Evolutionary conservation across 64 coral and sea anemone species (phyloP), one percentile per base, ranked within the genome.

Genomic region (Platygyra sinensis): DNA sequence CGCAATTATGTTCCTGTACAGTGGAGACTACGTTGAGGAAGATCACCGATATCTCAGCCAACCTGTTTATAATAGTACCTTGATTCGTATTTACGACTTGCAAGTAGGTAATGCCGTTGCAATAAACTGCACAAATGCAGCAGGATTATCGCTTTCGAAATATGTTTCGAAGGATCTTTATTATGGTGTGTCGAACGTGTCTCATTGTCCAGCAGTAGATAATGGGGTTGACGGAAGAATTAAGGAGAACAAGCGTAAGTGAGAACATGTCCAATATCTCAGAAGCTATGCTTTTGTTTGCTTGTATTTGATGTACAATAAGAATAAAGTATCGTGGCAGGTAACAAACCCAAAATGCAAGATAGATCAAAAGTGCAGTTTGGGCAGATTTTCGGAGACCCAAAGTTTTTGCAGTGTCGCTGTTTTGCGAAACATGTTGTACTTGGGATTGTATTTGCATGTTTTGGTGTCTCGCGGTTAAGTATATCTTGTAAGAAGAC

Each of bases 191-290:
- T 60, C 78, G 78, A 60, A 80, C 4, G 4, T 27, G 78, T 24
- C 25, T 80, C 14, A 60, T 62, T 20, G 61, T 80, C 55, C 78
- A 80, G 28, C 78, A 80, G 29, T 60, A 80, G 28, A 80, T 80
- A 54, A 80, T 27, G 0, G 78, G 78, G 8, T 80, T 80, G 28
- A 80, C 15, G 11, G 78, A 60, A 5, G 78, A 80, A 33, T 80
- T 80, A 2, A 80, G 8, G 18, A 80, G 24, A 10, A 80, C 78
- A 25, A 80, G 78, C 0, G 78, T 80, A 54, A 17, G 2, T 17
- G 78, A 15, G 30, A 80, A 80, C 52, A n/a, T 16, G 18, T 16
- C 17, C 25, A 80, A 16, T 0, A 15, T 52, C 22, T 59, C n/a
- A 59, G 29, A 9, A 59, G 52, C 16, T 59, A 24, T 22, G 14